A percentile compares a stretch with the other conserved stretches of the same genome.
Evolutionary conservation across 1,140 invertebrate genomes (phyloP).

Genomic region (Scylla paramamosain): DNA sequence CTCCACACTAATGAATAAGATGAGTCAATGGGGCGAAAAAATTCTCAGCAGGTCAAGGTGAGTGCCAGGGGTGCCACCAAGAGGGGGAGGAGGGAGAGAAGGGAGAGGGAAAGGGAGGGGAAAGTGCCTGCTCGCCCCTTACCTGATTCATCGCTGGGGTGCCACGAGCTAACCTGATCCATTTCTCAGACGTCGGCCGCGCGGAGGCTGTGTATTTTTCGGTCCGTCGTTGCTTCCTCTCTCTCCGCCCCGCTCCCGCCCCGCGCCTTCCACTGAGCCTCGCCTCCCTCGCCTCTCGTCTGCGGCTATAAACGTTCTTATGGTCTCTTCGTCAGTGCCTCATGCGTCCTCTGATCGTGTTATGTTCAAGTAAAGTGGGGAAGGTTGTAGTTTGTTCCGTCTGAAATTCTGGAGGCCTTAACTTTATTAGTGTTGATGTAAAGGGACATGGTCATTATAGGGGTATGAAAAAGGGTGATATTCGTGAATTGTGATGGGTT

Average conservation of each 20-base stretch:
- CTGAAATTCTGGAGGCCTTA: too few species aligned
- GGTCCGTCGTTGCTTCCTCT: slow-evolving; percentile 47
- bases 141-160: slow-evolving; percentile 61
- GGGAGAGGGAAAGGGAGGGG: slow-evolving; percentile 3
- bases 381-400: too few species aligned
- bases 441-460: too few species aligned
- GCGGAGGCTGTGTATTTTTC: slow-evolving; percentile 62
- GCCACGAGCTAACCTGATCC: slow-evolving; percentile 66
- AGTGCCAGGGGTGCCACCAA: background rate
- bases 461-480: too few species aligned
- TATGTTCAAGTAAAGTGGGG: background rate
- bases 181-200: slow-evolving; percentile 63
- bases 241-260: background rate
- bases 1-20: too few species aligned
- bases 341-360: background rate
- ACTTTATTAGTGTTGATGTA: too few species aligned
- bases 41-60: background rate
- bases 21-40: background rate
- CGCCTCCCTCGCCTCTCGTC: slow-evolving; percentile 1
- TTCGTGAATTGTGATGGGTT: too few species aligned
- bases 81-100: background rate
- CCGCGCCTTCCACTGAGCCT: background rate
- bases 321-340: background rate
- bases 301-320: background rate
- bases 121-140: background rate